Base-by-base conservation (phyloP, 2,797 vertebrate genomes). In the Neoniphon sammara region DNA sequence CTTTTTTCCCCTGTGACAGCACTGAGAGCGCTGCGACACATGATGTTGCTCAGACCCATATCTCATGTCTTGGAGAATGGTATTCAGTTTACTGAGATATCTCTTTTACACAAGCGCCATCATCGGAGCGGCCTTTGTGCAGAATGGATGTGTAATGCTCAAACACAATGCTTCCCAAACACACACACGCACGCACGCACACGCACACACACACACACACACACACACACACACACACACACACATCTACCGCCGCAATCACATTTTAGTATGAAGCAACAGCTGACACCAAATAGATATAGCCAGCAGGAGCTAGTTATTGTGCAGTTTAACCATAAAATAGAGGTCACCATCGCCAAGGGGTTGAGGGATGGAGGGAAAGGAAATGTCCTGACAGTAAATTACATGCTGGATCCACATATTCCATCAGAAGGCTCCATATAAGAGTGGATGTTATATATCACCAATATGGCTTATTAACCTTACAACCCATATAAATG, bases 321-420 rank as follows among this genome's bases (percentile, higher is more conserved):
- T 73, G 86, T 78, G 49, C 76, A 85, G 75, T 67, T 77, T 30
- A 77, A 61, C 81, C 73, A 46, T 50, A 83, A 88, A 86, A 90
- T 87, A 82, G 89, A 89, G 89, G 91, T 91, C 90, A 90, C 56
- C 44, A 75, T 86, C 72, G 68, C 84, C 68, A 68, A 49, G 59
- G 75, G 76, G 66, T 67, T 78, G 77, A 76, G 79, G 87, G 80
- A 87, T 75, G 79, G 71, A 79, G 66, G 75, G 68, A 84, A 58
- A 59, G 70, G 73, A 83, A 86, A 85, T 69, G 81, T 47, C 72
- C 67, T 63, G 56, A 77, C 69, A 76, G 72, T 87, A 85, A 91
- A 91, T 92, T 85, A 88, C 84, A 82, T 77, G 70, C 57, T 42
- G 73, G 60, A 83, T 82, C 79, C 85, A 73, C 64, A 70, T 86